phyloP scores from a whole-genome alignment of 1,140 invertebrate genomes.

The Drosophila malerkotliana region DNA sequence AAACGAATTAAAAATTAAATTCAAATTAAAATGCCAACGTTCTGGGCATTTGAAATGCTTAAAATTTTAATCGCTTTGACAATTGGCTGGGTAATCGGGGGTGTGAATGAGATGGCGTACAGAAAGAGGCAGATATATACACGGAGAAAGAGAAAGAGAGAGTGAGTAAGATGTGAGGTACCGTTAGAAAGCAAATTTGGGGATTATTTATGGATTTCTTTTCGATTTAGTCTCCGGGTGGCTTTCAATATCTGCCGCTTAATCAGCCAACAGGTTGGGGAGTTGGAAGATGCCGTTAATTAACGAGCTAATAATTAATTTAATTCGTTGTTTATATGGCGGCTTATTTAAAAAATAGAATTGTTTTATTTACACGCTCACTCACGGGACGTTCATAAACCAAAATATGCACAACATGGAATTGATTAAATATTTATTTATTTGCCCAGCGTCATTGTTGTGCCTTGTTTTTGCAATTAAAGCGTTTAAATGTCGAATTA shows the following conservation, averaged over 20 bases:
- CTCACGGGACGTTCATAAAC: conserved; percentile 31
- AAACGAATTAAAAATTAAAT: conserved; percentile 43
- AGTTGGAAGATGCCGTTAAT: conserved; percentile 38
- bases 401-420: conserved; percentile 34
- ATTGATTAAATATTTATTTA: conserved; percentile 45
- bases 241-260: conserved; percentile 23
- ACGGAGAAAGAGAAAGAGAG: neutral
- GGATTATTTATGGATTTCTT: conserved; percentile 31
- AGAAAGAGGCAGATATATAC: too few relatives aligned
- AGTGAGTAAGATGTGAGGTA: conserved; percentile 1
- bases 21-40: conserved; percentile 49
- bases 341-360: conserved; percentile 55
- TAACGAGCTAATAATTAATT: conserved; percentile 66
- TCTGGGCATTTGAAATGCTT: conserved; percentile 21
- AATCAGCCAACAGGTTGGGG: conserved; percentile 37
- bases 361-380: conserved; percentile 46
- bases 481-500: conserved; percentile 27
- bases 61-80: conserved; percentile 35
- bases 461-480: conserved; percentile 25
- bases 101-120: neutral
- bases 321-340: conserved; percentile 51
- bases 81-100: conserved; percentile 24
- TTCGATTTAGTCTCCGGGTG: conserved; percentile 14
- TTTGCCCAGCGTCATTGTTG: conserved; percentile 8
- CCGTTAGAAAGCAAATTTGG: conserved; percentile 34